Conservation (phyloP, 2,113 vertebrate species). For the Excalfactoria chinensis region DNA sequence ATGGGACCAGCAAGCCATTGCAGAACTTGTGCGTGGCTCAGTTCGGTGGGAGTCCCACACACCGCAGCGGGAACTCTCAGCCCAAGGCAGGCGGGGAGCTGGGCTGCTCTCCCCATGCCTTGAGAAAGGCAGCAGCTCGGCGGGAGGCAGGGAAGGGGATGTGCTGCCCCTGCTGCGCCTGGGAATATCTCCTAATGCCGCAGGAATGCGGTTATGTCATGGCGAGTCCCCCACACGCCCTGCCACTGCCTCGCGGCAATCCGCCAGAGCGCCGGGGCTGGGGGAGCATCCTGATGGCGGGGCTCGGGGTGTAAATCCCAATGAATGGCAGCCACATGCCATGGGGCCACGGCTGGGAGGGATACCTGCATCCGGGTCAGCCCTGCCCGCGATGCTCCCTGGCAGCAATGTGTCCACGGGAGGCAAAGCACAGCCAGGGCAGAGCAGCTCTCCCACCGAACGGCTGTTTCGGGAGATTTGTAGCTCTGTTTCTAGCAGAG, state of each 20-base stretch:
- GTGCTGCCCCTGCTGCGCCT: constrained; percentile 46
- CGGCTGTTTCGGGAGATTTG: constrained; percentile 17
- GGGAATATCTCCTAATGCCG: constrained; percentile 53
- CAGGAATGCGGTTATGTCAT: constrained; percentile 68
- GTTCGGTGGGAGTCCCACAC: neutral
- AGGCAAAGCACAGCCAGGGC: neutral
- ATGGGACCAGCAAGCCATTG: rapidly evolving
- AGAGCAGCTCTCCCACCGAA: neutral
- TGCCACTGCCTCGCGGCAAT: constrained; percentile 51
- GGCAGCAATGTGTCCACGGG: neutral
- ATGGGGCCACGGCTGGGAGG: neutral
- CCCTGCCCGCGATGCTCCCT: neutral
- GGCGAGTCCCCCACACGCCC: constrained; percentile 60
- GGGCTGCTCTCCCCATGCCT: rapidly evolving
- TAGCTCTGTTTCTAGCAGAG: neutral
- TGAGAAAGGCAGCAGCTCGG: neutral
- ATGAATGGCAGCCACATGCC: neutral
- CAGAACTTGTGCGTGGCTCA: rapidly evolving
- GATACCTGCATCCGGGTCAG: neutral
- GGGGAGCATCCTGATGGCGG: constrained; percentile 25
- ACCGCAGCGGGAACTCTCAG: neutral
- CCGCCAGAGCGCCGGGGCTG: neutral
- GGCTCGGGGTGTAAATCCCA: constrained; percentile 21
- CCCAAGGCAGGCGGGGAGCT: neutral
- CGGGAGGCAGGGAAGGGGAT: constrained; percentile 31